These are phyloP conservation scores for Porphyrio hochstetteri DNA, from an alignment of 2,113 vertebrate genomes.

Conservation along the genomic window DNA sequence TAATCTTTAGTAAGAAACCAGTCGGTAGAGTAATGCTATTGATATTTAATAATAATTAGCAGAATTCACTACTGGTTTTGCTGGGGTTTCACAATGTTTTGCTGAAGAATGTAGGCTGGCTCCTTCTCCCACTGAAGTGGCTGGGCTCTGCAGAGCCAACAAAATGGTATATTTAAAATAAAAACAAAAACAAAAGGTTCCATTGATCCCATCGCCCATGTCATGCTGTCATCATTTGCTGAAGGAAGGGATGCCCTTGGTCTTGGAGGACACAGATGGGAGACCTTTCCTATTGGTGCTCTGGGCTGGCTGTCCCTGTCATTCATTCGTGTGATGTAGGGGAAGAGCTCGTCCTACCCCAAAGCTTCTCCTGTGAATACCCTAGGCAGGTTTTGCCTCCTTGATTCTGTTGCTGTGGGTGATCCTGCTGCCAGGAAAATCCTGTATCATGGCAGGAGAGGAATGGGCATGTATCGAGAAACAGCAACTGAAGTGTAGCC, in stretches of 20 bases:
- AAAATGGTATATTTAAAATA: not conserved
- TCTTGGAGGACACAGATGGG: not conserved
- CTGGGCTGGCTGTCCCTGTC: not conserved
- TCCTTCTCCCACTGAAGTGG: not conserved
- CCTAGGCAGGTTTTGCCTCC: not conserved
- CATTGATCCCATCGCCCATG: no score
- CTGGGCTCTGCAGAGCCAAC: not conserved
- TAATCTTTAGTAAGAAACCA: not conserved
- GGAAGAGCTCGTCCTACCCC: no score
- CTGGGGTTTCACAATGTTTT: not conserved
- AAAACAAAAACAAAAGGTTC: not conserved
- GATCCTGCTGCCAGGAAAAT: not conserved
- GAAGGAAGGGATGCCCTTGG: not conserved
- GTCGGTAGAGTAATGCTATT: not conserved
- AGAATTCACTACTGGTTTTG: not conserved
- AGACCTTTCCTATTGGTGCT: not conserved
- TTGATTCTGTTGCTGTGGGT: not conserved
- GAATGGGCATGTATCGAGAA: not conserved
- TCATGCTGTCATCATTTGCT: not conserved
- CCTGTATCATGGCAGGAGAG: not conserved
- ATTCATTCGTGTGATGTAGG: not conserved
- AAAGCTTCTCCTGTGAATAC: not conserved
- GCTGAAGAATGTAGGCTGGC: not conserved
- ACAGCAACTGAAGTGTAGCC: not conserved
- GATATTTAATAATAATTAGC: not conserved